These are phyloP conservation scores for Drosophila sechellia DNA, from an alignment of 1,140 invertebrate species.

Conservation along the genomic window DNA sequence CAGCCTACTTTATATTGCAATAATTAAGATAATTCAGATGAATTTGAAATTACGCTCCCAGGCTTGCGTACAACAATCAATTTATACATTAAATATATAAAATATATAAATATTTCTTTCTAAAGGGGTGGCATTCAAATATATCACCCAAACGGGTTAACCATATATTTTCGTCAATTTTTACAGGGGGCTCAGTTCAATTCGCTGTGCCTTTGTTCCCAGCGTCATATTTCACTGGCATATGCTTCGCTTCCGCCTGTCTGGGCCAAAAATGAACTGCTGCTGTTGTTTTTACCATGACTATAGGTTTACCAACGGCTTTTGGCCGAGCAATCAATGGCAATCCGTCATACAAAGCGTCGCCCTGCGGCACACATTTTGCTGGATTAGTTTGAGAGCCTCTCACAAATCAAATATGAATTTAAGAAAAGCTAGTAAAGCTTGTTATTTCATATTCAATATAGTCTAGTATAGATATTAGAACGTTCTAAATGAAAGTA, in stretches of 20 bases:
- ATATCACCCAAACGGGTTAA: conserved; percentile 11
- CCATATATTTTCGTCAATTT: conserved; percentile 25
- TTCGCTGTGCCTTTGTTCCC: conserved; percentile 50
- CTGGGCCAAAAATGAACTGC: conserved; percentile 3
- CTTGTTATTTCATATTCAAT: not conserved
- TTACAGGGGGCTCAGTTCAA: conserved; percentile 34
- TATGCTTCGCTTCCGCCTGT: conserved; percentile 38
- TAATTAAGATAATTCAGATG: not conserved
- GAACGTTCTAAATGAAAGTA: too few relatives aligned
- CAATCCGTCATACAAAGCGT: conserved; percentile 26
- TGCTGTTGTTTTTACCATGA: conserved; percentile 7
- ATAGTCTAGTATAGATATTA: too few relatives aligned
- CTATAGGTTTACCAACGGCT: not conserved
- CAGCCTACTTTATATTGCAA: not conserved
- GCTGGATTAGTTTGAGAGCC: conserved; percentile 5
- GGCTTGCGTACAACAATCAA: too few relatives aligned
- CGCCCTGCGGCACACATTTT: conserved; percentile 7
- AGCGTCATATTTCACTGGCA: conserved; percentile 50
- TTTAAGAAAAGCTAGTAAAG: not conserved
- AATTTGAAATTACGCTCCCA: not conserved
- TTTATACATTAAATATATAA: too few relatives aligned
- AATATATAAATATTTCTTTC: too few relatives aligned
- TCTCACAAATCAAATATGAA: not conserved
- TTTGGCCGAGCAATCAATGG: conserved; percentile 29
- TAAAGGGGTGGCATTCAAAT: not conserved